Evolutionary conservation across 64 coral and sea anemone species (phyloP).

Genomic region (Actinia equina): DNA sequence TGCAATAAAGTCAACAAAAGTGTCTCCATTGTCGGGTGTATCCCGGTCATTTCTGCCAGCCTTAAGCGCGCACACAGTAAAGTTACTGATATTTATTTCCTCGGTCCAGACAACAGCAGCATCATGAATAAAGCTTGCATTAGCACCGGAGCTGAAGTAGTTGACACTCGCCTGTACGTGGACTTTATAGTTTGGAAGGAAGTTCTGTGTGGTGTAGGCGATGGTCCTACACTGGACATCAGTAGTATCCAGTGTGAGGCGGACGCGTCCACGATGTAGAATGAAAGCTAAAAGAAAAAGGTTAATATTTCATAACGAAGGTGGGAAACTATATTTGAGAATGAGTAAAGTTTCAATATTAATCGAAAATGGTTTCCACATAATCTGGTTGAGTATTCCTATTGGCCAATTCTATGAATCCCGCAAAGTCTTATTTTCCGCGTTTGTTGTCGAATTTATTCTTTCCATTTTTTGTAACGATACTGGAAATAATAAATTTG

Average conservation of each 20-base stretch:
- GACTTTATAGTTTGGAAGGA: slow-evolving; percentile 19
- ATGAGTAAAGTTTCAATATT: too few species aligned
- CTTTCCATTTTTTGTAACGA: too few species aligned
- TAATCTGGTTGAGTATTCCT: too few species aligned
- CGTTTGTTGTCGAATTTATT: too few species aligned
- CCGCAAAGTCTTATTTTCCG: too few species aligned
- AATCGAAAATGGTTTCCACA: too few species aligned
- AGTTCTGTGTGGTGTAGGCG: slow-evolving; percentile 27
- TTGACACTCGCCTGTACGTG: slow-evolving; percentile 47
- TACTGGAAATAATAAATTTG: too few species aligned
- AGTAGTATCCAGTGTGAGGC: slow-evolving; percentile 34
- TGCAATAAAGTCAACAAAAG: slow-evolving; percentile 62
- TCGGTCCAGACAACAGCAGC: slow-evolving; percentile 76
- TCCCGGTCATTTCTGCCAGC: slow-evolving; percentile 62
- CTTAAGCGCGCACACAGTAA: slow-evolving; percentile 59
- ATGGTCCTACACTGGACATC: slow-evolving; percentile 59
- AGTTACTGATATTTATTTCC: slow-evolving; percentile 22
- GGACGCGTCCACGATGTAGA: slow-evolving; percentile 66
- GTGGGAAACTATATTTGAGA: too few species aligned
- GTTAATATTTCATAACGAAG: too few species aligned
- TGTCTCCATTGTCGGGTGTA: slow-evolving; percentile 52
- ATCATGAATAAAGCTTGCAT: slow-evolving; percentile 54
- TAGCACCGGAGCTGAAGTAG: slow-evolving; percentile 42
- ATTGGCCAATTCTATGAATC: too few species aligned
- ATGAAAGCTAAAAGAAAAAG: slow-evolving; percentile 35